phyloP scores from a whole-genome alignment of 2,113 vertebrate species.

The Cololabis saira region DNA sequence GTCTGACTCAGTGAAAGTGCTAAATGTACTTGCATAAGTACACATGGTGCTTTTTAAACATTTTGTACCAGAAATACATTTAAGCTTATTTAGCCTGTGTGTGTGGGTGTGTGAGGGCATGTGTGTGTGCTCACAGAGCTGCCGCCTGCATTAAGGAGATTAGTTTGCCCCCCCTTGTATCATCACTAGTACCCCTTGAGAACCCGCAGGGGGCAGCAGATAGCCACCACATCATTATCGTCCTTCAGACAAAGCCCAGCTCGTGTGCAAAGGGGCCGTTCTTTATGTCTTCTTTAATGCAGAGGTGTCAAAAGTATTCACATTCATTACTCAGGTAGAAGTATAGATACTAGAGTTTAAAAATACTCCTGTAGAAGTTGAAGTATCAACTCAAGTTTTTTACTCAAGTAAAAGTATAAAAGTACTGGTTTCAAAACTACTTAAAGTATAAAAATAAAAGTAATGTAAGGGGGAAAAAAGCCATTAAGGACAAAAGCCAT shows the following conservation, averaged over 20 bases:
- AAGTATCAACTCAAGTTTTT: too few species aligned
- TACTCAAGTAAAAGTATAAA: too few species aligned
- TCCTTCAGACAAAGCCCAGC: constrained; percentile 20
- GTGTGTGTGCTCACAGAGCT: neutral
- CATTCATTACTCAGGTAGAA: too few species aligned
- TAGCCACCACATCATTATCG: constrained; percentile 19
- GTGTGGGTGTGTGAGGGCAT: neutral
- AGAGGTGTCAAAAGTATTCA: too few species aligned
- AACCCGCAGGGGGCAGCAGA: constrained; percentile 67
- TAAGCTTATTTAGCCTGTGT: constrained; percentile 33
- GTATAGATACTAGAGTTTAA: too few species aligned
- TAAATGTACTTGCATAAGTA: too few species aligned
- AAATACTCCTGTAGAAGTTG: too few species aligned
- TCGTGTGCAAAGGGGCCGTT: neutral
- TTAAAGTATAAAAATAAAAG: too few species aligned
- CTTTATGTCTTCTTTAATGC: constrained; percentile 7
- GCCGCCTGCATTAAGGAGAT: constrained; percentile 56
- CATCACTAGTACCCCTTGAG: constrained; percentile 10
- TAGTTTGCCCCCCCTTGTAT: constrained; percentile 19
- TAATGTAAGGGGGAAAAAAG: too few species aligned
- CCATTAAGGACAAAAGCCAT: too few species aligned
- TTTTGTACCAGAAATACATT: constrained; percentile 19
- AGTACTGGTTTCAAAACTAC: too few species aligned
- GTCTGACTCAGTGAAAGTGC: neutral
- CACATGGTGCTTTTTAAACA: neutral